These are phyloP conservation scores for Cantharis rustica DNA, from an alignment of 2,888 invertebrate genomes.

Conservation along the genomic window DNA sequence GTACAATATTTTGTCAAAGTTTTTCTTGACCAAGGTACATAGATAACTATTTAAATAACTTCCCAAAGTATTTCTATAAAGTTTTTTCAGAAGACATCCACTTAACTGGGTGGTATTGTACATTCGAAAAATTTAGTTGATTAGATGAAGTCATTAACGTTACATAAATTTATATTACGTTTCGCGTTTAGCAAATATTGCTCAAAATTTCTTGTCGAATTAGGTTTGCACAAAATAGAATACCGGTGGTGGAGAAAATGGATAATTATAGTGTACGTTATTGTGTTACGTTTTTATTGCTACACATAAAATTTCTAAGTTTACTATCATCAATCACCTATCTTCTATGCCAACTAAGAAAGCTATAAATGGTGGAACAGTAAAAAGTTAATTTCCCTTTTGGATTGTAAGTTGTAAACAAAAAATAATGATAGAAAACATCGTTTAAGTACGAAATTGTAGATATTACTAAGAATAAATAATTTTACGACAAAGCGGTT, in stretches of 20 bases:
- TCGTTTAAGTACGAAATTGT: neutral
- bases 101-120: too few relatives aligned
- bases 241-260: neutral
- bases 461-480: neutral
- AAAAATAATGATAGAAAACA: neutral
- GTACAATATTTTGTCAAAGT: too few relatives aligned
- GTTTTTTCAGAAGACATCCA: too few relatives aligned
- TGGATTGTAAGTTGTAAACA: conserved; percentile 11
- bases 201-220: neutral
- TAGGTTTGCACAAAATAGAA: neutral
- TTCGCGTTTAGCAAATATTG: neutral
- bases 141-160: neutral
- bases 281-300: conserved; percentile 16
- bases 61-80: too few relatives aligned
- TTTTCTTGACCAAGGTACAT: too few relatives aligned
- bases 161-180: neutral
- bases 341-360: conserved; percentile 4
- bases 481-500: neutral
- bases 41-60: too few relatives aligned
- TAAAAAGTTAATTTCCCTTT: conserved; percentile 11
- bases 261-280: conserved; percentile 11
- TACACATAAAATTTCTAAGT: conserved; percentile 12
- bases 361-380: conserved; percentile 12
- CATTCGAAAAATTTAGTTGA: neutral
- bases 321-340: conserved; percentile 14